Base-by-base conservation (phyloP, 2,113 vertebrate species). In the Probosciger aterrimus region DNA sequence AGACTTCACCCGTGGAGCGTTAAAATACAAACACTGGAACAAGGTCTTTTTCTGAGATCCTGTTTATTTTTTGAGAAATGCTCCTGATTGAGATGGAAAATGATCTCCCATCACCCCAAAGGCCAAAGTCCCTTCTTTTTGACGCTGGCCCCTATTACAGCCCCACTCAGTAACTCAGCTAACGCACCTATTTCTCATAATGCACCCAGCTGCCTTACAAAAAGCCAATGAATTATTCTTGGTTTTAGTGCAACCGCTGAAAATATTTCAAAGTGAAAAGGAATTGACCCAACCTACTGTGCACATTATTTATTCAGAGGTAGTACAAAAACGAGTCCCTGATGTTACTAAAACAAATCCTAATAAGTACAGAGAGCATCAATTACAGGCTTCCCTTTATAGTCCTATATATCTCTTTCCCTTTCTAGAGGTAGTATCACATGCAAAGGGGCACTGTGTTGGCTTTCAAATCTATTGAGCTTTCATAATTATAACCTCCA, bases 291-390 rank as follows among this genome's bases (percentile, higher is more conserved):
- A 96, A 94, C 90, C 95, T 98, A 96, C 96, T 90, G 96, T 92
- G 96, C 94, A 96, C 90, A 97, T 97, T 97, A 97, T 97, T 97
- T 98, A 98, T 98, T 98, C 97, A 97, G 96, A 98, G 94, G 94
- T 69, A 96, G 96, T 95, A 96, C 93, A 97, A 97, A 97, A 97
- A 97, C 63, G 90, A 97, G 97, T 97, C 96, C 97, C 96, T 91
- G 95, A 96, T 93, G 95, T 98, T 97, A 96, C 95, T 95, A 95
- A 97, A 98, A 97, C 97, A 98, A 98, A 98, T 88, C 95, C 94
- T 96, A 93, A 86, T 97, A 98, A 97, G 93, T 88, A 93, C 90
- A 96, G 93, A 78, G 92, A 96, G 91, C 94, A 94, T 98, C 92
- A 96, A 90, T 97, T 97, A 94, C 95, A 96, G 95, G 62, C 78